These are phyloP conservation scores for Siphonodentalium dalli DNA, from an alignment of 2,888 invertebrate genomes.

Conservation along the genomic window DNA sequence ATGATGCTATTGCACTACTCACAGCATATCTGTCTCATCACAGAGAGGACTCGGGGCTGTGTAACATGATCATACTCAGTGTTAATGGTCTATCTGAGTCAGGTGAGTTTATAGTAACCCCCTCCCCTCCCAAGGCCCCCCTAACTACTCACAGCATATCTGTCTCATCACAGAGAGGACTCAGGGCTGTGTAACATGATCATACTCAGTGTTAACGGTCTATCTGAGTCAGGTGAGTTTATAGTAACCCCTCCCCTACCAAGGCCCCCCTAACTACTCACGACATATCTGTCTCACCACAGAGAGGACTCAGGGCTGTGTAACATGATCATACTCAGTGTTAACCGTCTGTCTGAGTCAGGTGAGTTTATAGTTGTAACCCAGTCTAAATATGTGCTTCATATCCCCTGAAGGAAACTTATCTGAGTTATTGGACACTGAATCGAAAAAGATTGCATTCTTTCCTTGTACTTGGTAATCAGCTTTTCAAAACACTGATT, in stretches of 20 bases:
- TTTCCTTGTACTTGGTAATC: no score
- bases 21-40: constrained; percentile 67
- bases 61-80: constrained; percentile 68
- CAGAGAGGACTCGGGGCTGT: constrained; percentile 67
- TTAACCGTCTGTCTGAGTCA: constrained; percentile 69
- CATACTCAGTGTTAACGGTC: constrained; percentile 68
- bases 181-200: constrained; percentile 69
- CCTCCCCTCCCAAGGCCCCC: no score
- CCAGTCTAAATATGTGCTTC: no score
- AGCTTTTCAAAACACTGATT: no score
- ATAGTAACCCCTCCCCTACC: no score
- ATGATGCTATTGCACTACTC: constrained; percentile 67
- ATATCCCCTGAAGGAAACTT: no score
- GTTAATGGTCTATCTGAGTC: constrained; percentile 69
- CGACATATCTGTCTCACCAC: constrained; percentile 67
- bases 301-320: constrained; percentile 67
- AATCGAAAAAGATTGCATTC: no score
- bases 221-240: constrained; percentile 68
- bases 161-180: constrained; percentile 66
- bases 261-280: no score
- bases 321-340: constrained; percentile 68
- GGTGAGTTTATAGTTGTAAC: no score
- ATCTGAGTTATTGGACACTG: no score
- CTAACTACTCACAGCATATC: no score
- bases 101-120: no score